These are phyloP conservation scores for Colostygia pectinataria DNA, from an alignment of 2,888 invertebrate species.

Conservation along the genomic window DNA sequence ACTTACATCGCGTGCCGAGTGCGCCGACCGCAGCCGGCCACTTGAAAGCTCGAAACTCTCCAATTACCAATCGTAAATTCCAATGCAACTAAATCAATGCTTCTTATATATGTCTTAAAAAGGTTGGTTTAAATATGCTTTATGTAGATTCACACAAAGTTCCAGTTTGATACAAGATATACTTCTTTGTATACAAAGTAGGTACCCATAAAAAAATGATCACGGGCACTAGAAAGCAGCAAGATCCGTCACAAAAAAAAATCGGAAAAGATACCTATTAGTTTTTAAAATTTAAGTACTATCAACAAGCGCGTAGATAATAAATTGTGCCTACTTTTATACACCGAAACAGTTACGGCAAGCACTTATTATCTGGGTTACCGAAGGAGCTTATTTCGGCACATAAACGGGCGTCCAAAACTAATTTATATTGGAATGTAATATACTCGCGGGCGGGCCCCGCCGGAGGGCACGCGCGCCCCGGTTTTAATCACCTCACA, in stretches of 20 bases:
- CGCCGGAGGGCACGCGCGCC: conserved; percentile 68
- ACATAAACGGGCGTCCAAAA: conserved; percentile 69
- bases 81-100: conserved; percentile 63
- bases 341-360: conserved; percentile 47
- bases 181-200: too few species aligned
- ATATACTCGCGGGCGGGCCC: conserved; percentile 67
- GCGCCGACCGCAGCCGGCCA: conserved; percentile 59
- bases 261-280: too few species aligned
- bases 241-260: too few species aligned
- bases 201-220: too few species aligned
- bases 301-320: background rate
- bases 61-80: conserved; percentile 80
- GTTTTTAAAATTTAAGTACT: too few species aligned
- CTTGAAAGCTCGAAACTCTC: conserved; percentile 66
- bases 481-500: conserved; percentile 72
- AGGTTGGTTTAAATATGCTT: too few species aligned
- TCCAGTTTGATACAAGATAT: too few species aligned
- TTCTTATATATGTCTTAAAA: background rate
- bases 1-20: conserved; percentile 52
- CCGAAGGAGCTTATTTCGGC: conserved; percentile 67
- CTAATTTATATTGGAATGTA: conserved; percentile 83
- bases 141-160: too few species aligned
- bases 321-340: conserved; percentile 21
- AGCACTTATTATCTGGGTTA: conserved; percentile 60
- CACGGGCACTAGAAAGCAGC: too few species aligned